Evolutionary conservation across 37 sponge, comb jelly and placozoan genomes (phyloP).

Genomic region (Dysidea cf. avara): DNA sequence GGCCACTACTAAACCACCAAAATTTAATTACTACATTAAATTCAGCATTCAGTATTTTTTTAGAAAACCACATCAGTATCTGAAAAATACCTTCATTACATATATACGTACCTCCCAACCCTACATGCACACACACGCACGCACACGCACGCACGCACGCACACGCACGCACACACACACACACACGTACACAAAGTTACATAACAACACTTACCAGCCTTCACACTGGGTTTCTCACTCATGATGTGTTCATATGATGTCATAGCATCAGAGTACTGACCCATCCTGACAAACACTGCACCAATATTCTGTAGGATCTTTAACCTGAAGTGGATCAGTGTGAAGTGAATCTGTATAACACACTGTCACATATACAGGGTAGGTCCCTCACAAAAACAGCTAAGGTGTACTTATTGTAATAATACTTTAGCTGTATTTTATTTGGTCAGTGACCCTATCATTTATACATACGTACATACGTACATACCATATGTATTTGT

Average conservation of each 20-base stretch:
- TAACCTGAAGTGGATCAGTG: slow-evolving; percentile 34
- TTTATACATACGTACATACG: neutral
- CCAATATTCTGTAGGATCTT: slow-evolving; percentile 95
- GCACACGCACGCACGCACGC: neutral
- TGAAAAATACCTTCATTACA: no score
- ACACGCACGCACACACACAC: neutral
- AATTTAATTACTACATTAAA: no score
- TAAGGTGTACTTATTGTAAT: neutral
- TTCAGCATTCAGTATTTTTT: no score
- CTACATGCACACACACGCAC: neutral
- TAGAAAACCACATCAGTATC: no score
- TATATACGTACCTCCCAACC: no score
- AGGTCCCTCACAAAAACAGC: neutral
- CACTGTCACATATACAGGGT: neutral
- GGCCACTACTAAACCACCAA: no score
- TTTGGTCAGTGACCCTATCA: neutral
- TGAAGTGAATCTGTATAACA: neutral
- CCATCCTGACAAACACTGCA: slow-evolving; percentile 84
- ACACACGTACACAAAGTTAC: no score
- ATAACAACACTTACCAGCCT: slow-evolving; percentile 56
- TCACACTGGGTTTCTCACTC: slow-evolving; percentile 77
- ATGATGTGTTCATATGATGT: slow-evolving; percentile 90
- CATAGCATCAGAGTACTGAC: slow-evolving; percentile 92
- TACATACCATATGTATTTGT: no score
- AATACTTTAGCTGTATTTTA: no score